Evolutionary conservation across 2,888 invertebrate species (phyloP), one percentile per base, ranked within the genome.

Genomic region (Tetragonisca angustula): DNA sequence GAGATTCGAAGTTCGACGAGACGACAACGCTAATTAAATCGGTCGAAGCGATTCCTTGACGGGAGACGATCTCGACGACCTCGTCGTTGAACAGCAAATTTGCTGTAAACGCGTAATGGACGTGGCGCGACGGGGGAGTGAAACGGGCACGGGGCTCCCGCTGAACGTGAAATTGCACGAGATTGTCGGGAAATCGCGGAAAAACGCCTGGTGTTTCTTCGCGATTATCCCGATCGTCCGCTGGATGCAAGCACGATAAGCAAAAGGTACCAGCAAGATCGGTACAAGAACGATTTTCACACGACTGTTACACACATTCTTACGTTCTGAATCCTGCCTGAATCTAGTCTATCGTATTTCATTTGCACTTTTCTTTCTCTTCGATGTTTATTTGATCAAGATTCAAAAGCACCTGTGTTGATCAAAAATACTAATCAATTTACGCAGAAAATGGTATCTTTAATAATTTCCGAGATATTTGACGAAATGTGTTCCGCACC

Each of bases 11-110:
- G 80, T 82, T 80, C 87, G 85, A 81, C 67, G 85, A 79, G 81
- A 61, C 62, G 80, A 76, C 77, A 76, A 67, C 75, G 83, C 79
- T 84, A 88, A 88, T 88, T 82, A 86, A 84, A 88, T 81, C 43
- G 43, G 43, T 43, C 78, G 76, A 76, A 79, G 80, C 70, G 76
- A 65, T 59, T 56, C 72, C 83, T 80, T 72, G 76, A 61, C 83
- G 61, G 70, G 56, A 59, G 64, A 65, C 76, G 43, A 68, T 6
- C 61, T 24, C 69, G 52, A n/a, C 17, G 56, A 19, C n/a, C 24
- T 17, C 4, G 77, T 76, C 78, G 79, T 77, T 85, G 68, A 83
- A 76, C 77, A 62, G 68, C 61, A 79, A 87, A 87, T 87, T 87
- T 84, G 62, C 77, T 83, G 82, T 76, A 73, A 62, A 80, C 61